phyloP scores from a whole-genome alignment of 2,113 vertebrate genomes.

The Pantherophis guttatus region DNA sequence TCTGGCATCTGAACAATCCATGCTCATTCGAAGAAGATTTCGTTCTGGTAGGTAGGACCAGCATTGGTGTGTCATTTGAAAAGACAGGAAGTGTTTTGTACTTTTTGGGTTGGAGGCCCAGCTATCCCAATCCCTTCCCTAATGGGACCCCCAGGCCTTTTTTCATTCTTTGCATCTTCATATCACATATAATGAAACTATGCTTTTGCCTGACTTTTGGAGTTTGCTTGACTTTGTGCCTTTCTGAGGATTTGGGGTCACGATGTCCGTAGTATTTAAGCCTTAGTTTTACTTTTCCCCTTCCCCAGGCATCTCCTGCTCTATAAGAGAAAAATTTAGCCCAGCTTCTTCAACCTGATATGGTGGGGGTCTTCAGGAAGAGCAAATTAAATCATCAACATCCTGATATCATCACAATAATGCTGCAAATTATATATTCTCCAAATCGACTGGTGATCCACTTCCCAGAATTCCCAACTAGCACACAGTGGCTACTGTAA shows the following conservation, averaged over 20 bases:
- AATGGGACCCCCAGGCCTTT: neutral
- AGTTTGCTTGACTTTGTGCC: neutral
- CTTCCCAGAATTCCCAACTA: neutral
- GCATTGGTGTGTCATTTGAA: neutral
- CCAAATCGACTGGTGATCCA: neutral
- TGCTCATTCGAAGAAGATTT: conserved; percentile 90
- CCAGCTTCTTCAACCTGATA: neutral
- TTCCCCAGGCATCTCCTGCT: neutral
- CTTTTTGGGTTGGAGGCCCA: neutral
- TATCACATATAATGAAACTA: neutral
- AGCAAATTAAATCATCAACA: neutral
- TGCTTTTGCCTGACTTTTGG: neutral
- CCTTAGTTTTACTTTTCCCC: neutral
- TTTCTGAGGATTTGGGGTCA: neutral
- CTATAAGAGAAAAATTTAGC: neutral
- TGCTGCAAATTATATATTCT: neutral
- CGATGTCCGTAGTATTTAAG: neutral
- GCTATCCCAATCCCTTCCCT: neutral
- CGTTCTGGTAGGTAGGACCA: conserved; percentile 80
- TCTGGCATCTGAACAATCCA: conserved; percentile 84
- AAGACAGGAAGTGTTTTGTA: neutral
- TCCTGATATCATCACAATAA: neutral
- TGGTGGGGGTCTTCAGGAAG: neutral
- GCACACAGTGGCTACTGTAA: neutral
- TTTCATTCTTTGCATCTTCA: neutral